Base-by-base conservation (phyloP, 2,797 vertebrate species). In the Hoplostethus mediterraneus region DNA sequence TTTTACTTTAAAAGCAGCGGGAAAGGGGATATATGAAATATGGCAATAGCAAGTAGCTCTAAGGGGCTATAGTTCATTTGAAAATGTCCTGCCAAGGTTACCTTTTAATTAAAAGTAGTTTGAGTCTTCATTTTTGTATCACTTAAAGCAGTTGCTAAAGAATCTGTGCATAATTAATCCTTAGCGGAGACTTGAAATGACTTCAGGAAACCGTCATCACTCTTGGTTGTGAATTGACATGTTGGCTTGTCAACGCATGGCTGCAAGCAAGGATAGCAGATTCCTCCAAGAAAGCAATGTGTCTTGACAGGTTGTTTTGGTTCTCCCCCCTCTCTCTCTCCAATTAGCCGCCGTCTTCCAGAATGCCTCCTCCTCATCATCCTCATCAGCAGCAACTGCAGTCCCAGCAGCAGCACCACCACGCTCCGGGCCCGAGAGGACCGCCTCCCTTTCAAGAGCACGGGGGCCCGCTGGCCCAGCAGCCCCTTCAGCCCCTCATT, bases 401-500 rank as follows among this genome's bases (percentile, higher is more conserved):
- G 38, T 86, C 92, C 28, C 93, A 91, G 60, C 93, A 93, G 75
- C 93, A 72, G 30, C 71, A 67, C 38, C 82, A 93, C 64, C 90
- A 91, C 86, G 92, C 94, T 56, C 91, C 93, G 0, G 91, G 85
- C 66, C 85, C 78, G 56, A 95, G 95, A 76, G 95, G 96, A 72
- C 94, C 95, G 54, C 94, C 95, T 65, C 86, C 92, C 38, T 95
- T 94, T 76, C 90, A 93, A 10, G 93, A 94, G 5, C 91, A 92
- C 0, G 90, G 94, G 1, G 90, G 90, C 17, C 88, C 91, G 0
- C 87, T 93, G 49, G 56, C 81, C 70, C 93, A 94, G 80, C 94
- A 93, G 90, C 95, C 96, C 45, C 95, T 97, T 45, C 97, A 97
- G 90, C 95, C 97, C 38, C 95, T 99, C 88, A 95, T 98, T 70